Conservation (phyloP, 1,140 invertebrate species). For the Alviniconcha marisindica region DNA sequence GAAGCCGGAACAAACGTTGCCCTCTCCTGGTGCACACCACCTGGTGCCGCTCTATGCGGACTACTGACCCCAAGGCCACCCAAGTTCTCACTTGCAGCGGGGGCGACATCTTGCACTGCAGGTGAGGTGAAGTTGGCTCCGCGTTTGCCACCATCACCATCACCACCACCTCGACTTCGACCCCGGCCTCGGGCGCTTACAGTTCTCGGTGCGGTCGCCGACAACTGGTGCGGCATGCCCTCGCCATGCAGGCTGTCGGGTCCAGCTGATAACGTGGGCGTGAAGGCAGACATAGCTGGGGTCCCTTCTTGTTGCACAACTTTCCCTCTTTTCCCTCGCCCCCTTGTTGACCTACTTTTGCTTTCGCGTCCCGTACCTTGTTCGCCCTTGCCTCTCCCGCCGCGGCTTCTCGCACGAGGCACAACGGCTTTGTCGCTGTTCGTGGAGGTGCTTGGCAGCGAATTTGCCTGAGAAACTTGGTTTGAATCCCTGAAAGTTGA, state of each 20-base stretch:
- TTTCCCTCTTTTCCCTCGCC: constrained; percentile 28
- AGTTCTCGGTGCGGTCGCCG: too few species aligned
- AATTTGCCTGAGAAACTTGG: background rate
- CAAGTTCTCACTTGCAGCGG: too few species aligned
- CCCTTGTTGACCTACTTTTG: constrained; percentile 40
- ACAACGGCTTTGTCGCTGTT: background rate
- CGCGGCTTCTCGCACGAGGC: background rate
- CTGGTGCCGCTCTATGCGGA: too few species aligned
- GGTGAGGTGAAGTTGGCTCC: background rate
- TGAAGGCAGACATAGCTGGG: background rate
- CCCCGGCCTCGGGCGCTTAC: background rate
- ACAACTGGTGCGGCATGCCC: too few species aligned
- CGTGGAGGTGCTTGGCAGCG: background rate
- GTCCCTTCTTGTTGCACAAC: background rate
- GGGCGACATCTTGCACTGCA: background rate
- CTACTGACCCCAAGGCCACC: too few species aligned
- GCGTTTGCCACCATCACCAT: too few species aligned
- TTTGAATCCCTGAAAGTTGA: background rate
- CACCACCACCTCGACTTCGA: background rate
- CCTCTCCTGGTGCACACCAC: too few species aligned
- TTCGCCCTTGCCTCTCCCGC: background rate
- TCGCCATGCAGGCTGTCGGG: too few species aligned
- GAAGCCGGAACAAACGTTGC: too few species aligned
- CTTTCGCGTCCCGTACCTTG: constrained; percentile 35
- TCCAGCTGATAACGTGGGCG: background rate